Base-by-base conservation (phyloP, 2,888 invertebrate species). In the Macrophya annulata region DNA sequence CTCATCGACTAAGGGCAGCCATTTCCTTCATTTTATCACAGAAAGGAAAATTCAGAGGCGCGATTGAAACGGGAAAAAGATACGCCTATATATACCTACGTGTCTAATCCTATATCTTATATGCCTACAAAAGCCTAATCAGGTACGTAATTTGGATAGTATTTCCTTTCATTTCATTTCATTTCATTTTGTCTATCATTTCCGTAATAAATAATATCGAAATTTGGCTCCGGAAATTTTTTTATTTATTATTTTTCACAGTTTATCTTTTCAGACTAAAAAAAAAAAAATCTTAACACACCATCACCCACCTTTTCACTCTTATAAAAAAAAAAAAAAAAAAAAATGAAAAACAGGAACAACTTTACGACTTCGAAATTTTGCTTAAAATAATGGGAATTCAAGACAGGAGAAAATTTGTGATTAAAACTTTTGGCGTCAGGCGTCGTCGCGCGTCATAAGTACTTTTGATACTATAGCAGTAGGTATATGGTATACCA, bases 21-120 rank as follows among this genome's bases (percentile, higher is more conserved):
- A 72, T n/a, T 72, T 10, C n/a, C 43, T 72, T 72, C 71, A 72
- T 72, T 72, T 72, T n/a, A 43, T 40, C 40, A 40, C 40, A 40
- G 71, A 72, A 72, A 62, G 71, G n/a, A 72, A 43, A 72, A 72
- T 17, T 40, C 40, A 72, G n/a, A 40, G 71, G 40, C 71, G n/a
- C 71, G 40, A 72, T 40, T 72, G 43, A 43, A 72, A 43, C 17
- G 40, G 21, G 25, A 62, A 25, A 31, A 62, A 62, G 21, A 62
- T 62, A 25, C 62, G 55, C 62, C 25, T 62, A 31, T 31, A 31
- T 31, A n/a, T n/a, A n/a, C n/a, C n/a, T n/a, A 62, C 62, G 21
- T 62, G 55, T 55, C 55, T 55, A 68, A 15, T 31, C 37, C 68
- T 68, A 37, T 37, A 25, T 31, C 68, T 68, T 37, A 55, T n/a